A percentile compares a stretch with the other conserved stretches of the same genome.
These are phyloP conservation scores for Suncus etruscus DNA, from an alignment of 2,113 vertebrate genomes.

Conservation along the genomic window DNA sequence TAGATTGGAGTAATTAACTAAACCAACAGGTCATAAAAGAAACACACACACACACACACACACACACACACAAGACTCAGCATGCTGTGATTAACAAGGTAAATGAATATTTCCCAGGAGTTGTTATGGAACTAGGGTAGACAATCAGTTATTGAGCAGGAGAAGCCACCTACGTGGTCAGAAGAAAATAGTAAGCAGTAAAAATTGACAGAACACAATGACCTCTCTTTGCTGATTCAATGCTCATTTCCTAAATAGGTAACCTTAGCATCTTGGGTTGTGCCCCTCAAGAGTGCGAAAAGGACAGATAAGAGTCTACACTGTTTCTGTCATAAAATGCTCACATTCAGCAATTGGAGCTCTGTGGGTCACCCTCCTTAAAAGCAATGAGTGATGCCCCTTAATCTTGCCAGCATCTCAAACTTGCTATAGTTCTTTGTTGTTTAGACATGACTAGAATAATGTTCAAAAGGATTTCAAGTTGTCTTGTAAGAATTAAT, in stretches of 20 bases:
- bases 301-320: not conserved
- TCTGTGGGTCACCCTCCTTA: not conserved
- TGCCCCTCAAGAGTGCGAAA: not conserved
- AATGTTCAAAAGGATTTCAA: not conserved
- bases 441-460: not conserved
- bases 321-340: not conserved
- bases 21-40: not conserved
- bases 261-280: not conserved
- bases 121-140: constrained; percentile 4
- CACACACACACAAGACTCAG: not conserved
- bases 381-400: not conserved
- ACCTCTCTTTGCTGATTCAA: constrained; percentile 18
- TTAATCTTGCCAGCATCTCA: not conserved
- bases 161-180: constrained; percentile 68
- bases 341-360: not conserved
- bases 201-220: constrained; percentile 24
- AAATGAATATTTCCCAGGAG: constrained; percentile 41
- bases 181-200: constrained; percentile 59
- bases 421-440: not conserved
- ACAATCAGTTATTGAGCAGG: not conserved
- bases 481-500: not conserved
- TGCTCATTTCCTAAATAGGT: constrained; percentile 45
- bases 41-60: not conserved
- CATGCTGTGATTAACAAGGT: constrained; percentile 24
- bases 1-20: constrained; percentile 60